Conservation (phyloP, 2,113 vertebrate genomes). For the Cinclus mexicanus region DNA sequence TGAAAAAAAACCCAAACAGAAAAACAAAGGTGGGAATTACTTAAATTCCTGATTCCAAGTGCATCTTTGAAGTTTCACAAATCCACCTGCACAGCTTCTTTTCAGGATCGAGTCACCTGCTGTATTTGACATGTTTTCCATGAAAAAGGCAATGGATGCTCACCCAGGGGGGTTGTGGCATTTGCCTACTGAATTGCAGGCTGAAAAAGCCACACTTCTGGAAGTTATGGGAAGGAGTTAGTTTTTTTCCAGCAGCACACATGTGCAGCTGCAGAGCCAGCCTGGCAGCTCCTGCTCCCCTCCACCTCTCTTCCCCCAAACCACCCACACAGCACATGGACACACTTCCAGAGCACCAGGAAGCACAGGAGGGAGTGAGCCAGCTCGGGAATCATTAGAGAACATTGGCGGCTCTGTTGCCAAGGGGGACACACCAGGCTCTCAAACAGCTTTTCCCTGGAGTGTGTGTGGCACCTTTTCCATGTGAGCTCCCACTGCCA, state of each 20-base stretch:
- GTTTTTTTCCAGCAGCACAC: background rate
- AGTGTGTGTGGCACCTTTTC: background rate
- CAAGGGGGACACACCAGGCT: background rate
- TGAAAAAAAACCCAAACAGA: background rate
- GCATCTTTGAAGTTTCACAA: background rate
- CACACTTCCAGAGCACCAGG: background rate
- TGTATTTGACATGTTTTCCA: background rate
- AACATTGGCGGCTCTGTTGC: fast-evolving
- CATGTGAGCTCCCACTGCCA: background rate
- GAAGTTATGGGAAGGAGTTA: background rate
- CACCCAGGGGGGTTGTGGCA: background rate
- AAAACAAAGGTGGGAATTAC: background rate
- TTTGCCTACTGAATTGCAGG: background rate
- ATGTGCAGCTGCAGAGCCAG: background rate
- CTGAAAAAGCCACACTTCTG: background rate
- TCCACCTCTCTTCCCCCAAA: background rate
- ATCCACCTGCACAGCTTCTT: background rate
- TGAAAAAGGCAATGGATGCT: background rate
- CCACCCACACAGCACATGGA: background rate
- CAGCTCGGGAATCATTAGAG: background rate
- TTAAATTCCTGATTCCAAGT: background rate
- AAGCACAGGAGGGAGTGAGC: background rate
- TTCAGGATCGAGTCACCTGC: background rate
- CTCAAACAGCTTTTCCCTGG: background rate
- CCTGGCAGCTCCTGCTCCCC: background rate